A percentile compares a stretch with the other conserved stretches of the same genome.
Evolutionary conservation across 2,888 invertebrate species (phyloP).

Genomic region (Dinocampus coccinellae): DNA sequence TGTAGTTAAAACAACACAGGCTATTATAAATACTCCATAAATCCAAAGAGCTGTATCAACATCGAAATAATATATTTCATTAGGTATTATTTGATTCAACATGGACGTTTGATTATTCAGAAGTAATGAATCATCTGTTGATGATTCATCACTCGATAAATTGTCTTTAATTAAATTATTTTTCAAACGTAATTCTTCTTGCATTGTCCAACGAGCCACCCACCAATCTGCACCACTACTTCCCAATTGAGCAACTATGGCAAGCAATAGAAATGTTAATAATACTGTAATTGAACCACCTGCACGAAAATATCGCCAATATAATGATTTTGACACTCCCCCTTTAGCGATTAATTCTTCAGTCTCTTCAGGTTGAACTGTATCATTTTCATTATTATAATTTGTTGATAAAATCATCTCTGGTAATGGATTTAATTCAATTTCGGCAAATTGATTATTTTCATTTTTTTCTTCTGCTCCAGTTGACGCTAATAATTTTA

Average conservation of each 20-base stretch:
- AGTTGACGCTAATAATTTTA: constrained; percentile 70
- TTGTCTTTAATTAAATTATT: not conserved
- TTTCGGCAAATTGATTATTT: constrained; percentile 32
- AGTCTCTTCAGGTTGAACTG: constrained; percentile 73
- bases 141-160: constrained; percentile 16
- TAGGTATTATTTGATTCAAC: not conserved
- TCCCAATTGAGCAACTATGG: constrained; percentile 77
- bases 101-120: not conserved
- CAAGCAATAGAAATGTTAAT: constrained; percentile 71
- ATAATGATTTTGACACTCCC: constrained; percentile 74
- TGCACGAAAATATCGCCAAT: constrained; percentile 78
- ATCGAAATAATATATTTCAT: constrained; percentile 37
- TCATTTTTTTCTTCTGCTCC: constrained; percentile 51
- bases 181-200: constrained; percentile 62
- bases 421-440: not conserved
- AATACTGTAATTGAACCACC: constrained; percentile 76
- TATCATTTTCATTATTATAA: constrained; percentile 56
- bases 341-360: constrained; percentile 79
- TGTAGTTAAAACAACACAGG: constrained; percentile 75
- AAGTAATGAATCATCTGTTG: not conserved
- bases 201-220: constrained; percentile 79
- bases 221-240: constrained; percentile 83
- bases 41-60: constrained; percentile 64
- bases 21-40: constrained; percentile 74
- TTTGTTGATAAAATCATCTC: not conserved